Base-by-base conservation (phyloP, 2,888 invertebrate genomes). In the Nomada goodeniana region DNA sequence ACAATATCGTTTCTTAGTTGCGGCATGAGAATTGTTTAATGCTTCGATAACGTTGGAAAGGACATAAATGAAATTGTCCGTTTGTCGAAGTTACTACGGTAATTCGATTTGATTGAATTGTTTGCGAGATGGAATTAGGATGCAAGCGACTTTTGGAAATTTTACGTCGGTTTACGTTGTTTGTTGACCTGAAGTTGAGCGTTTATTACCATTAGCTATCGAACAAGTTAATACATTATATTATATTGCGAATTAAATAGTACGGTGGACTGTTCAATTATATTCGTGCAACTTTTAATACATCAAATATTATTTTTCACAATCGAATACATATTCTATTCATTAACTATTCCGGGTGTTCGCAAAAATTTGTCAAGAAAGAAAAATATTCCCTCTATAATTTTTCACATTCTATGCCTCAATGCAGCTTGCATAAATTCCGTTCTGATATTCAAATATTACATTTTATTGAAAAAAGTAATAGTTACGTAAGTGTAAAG, bases 401-500 rank as follows among this genome's bases (percentile, higher is more conserved):
- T 36, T 23, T 53, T 20, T 18, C 5, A 5, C 0, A 23, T 2
- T 23, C 3, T 13, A 13, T 2, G 11, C 3, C 15, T 11, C 10
- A 15, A 2, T 15, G 7, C 1, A 7, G 13, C n/a, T 2, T 4
- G 0, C 10, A 42, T 1, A 1, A 15, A 26, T 52, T 64, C 13
- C 15, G 15, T 13, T 9, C 11, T 47, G 9, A 5, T 15, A 50
- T 29, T 73, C 18, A 2, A 60, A 44, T 23, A 23, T 26, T 5
- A 42, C 2, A 29, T 75, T 72, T 72, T 67, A 42, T 18, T 36
- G 36, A 36, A 36, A 36, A 36, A 20, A 44, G 20, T 70, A 76
- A 42, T 23, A 76, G 61, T 47, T 44, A 61, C 63, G 70, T 61
- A 67, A 26, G 55, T 67, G 20, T 55, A 26, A 75, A 65, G 13